Base-by-base conservation (phyloP, 1,140 invertebrate genomes). In the Hycleus phaleratus region DNA sequence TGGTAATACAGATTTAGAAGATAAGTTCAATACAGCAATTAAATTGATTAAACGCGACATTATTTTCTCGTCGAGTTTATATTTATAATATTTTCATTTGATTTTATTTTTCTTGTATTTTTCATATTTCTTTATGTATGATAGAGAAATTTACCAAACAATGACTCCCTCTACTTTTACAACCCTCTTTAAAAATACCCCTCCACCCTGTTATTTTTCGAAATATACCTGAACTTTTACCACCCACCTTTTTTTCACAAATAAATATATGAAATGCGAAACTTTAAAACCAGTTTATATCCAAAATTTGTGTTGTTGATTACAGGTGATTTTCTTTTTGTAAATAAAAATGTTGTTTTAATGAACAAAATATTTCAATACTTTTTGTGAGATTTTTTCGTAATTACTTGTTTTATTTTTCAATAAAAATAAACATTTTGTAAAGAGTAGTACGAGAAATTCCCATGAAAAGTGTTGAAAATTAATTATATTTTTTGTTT, bases 51-150 rank as follows among this genome's bases (percentile, higher is more conserved):
- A 99, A 77, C 82, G 97, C 64, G 97, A 99, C 73, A 99, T 99
- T 76, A 93, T 98, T 18, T 99, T 99, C 79, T 96, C 97, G 49
- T 95, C 96, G 32, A 97, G 94, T 75, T 82, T 99, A 9, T 99
- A 99, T 79, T 82, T 99, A 67, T 98, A 86, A 82, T 53, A 40
- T 51, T 51, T 51, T 24, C 38, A 4, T 51, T 38, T n/a, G 5
- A 8, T 42, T n/a, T 42, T n/a, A 42, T 42, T 42, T 42, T 6
- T 10, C 10, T 7, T 42, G 3, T n/a, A 10, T 6, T 42, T 42
- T 42, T 42, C 9, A 7, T 39, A 10, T 39, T 7, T 10, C 38
- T 39, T 6, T 39, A 39, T 39, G 38, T 39, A 39, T 2, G 38
- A 10, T 39, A 39, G 10, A 8, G 40, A 42, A 10, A 10, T 5